These are phyloP conservation scores for Ageneiosus marmoratus DNA, from an alignment of 2,113 vertebrate genomes.

Conservation along the genomic window DNA sequence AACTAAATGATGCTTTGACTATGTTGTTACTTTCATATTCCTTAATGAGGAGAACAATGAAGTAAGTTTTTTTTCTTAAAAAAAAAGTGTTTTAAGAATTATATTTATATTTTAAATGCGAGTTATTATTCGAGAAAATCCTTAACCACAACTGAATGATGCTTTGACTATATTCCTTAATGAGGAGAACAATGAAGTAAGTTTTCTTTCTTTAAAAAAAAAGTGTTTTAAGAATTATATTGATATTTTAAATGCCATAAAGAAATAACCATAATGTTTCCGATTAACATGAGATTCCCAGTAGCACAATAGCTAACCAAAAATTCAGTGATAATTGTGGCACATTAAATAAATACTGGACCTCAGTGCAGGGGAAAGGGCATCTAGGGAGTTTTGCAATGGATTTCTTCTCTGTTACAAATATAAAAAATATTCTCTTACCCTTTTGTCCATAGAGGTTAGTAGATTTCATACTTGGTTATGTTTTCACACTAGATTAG, in stretches of 20 bases:
- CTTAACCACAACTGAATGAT: background rate
- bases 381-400: background rate
- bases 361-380: background rate
- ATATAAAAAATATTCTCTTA: background rate
- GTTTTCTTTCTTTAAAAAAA: background rate
- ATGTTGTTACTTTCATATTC: background rate
- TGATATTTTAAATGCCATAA: background rate
- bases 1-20: background rate
- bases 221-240: background rate
- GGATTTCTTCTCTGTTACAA: background rate
- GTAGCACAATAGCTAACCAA: background rate
- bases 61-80: background rate
- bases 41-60: background rate
- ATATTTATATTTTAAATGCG: background rate
- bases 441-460: background rate
- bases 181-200: background rate
- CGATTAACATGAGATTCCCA: background rate
- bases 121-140: background rate
- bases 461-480: no score
- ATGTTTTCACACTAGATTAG: no score
- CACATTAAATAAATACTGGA: background rate
- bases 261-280: background rate
- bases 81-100: background rate
- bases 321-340: background rate
- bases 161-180: background rate